Percentiles rank a stretch among this genome's conserved stretches.
phyloP scores from a whole-genome alignment of 2,797 vertebrate genomes.

The Brachymystax lenok region DNA sequence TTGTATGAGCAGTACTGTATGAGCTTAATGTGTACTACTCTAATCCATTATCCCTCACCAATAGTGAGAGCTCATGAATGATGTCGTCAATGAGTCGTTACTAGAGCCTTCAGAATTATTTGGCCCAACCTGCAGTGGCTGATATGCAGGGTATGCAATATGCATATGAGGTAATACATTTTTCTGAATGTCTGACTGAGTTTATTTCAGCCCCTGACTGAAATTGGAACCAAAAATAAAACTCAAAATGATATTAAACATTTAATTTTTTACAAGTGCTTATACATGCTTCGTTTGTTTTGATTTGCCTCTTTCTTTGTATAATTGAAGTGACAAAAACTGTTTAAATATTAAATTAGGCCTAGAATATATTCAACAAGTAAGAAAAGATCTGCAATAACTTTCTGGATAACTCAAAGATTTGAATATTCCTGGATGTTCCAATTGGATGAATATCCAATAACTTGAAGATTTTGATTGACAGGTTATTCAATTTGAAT shows the following conservation, averaged over 20 bases:
- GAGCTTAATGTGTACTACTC: not conserved
- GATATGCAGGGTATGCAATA: not conserved
- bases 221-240: not conserved
- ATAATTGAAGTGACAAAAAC: not conserved
- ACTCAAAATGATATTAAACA: not conserved
- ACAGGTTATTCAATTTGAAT: conserved; percentile 1
- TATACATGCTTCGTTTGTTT: too few relatives aligned
- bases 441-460: conserved; percentile 11
- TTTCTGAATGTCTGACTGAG: not conserved
- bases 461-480: conserved; percentile 22
- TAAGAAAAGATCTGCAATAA: conserved; percentile 18
- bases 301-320: not conserved
- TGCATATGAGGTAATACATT: not conserved
- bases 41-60: not conserved
- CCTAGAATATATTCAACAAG: conserved; percentile 24
- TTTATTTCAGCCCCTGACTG: not conserved
- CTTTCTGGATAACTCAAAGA: not conserved
- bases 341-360: not conserved
- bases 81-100: not conserved
- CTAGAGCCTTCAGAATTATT: not conserved
- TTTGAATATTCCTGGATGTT: conserved; percentile 1
- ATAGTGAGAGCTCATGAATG: not conserved
- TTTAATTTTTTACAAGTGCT: too few relatives aligned
- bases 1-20: too few relatives aligned
- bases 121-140: not conserved